Evolutionary conservation across 2,113 vertebrate species (phyloP), one percentile per base, ranked within the genome.

Genomic region (Sterrhoptilus dennistouni): DNA sequence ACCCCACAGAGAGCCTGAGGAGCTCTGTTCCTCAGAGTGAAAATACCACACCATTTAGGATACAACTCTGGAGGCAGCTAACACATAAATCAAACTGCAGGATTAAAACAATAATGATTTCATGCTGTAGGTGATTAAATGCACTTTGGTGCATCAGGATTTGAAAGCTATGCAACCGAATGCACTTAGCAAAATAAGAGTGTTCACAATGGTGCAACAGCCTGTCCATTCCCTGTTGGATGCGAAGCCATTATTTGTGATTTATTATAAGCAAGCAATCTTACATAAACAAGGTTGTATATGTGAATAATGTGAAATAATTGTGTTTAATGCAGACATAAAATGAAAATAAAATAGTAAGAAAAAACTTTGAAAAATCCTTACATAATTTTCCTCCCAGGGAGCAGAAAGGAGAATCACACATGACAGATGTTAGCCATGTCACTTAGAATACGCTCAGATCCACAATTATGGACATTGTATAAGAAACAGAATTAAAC

Each of bases 381-480:
- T 97, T 97, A 97, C 96, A 97, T 97, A 97, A 97, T 97, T 97
- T 97, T 97, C 96, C 96, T 97, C 96, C 96, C 96, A 97, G 96
- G 96, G 95, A 97, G 96, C 96, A 97, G 95, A 97, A 97, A 97
- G 96, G 96, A 97, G 96, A 97, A 97, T 97, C 94, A 97, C 77
- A 97, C 95, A 97, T 96, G 96, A 97, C 96, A 97, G 80, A 97
- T 96, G 95, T 97, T 97, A 97, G 96, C 86, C 86, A 97, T 97
- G 96, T 93, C 96, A 97, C 80, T 97, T 95, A 95, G 83, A 35
- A 95, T 68, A 97, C 33, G 76, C 95, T 97, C 89, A 97, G 86
- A 97, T 90, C 94, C 96, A 97, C 90, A 90, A 38, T 96, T 90
- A 97, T 0, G 85, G 90, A 96, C 95, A 96, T 95, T 83, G 64